Conservation (phyloP, 2,113 vertebrate species). For the Gallinago paraguaiae region DNA sequence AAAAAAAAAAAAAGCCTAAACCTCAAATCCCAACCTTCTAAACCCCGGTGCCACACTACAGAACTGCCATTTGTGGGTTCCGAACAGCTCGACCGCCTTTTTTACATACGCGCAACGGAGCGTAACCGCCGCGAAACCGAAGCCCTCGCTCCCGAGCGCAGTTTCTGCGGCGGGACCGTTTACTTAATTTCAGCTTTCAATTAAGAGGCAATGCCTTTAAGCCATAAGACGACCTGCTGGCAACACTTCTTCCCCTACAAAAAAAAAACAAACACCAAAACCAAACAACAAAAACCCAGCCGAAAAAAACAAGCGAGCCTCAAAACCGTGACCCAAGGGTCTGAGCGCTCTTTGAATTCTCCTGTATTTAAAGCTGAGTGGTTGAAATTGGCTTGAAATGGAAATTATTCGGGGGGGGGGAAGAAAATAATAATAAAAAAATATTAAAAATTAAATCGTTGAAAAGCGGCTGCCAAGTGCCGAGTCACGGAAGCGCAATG, state of each 20-base stretch:
- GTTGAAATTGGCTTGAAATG: neutral
- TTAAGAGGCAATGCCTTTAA: neutral
- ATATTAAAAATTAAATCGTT: fast-evolving
- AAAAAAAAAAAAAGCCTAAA: neutral
- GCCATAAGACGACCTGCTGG: neutral
- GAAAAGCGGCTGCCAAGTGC: neutral
- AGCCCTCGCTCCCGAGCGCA: neutral
- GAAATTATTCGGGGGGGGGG: neutral
- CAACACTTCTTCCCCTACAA: neutral
- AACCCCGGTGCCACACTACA: neutral
- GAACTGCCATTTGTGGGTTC: conserved; percentile 1
- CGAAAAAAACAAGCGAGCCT: neutral
- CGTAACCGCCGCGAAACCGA: neutral
- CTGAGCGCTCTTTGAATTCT: neutral
- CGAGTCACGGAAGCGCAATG: fast-evolving
- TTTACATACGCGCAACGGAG: neutral
- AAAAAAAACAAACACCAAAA: neutral
- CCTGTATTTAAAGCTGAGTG: neutral
- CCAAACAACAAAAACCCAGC: neutral
- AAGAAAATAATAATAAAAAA: neutral
- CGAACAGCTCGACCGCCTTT: neutral
- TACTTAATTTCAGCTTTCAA: neutral
- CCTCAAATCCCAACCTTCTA: neutral
- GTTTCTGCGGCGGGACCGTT: neutral
- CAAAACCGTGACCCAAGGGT: fast-evolving